Base-by-base conservation (phyloP, 2,888 invertebrate species). In the Amphimallon solstitiale region DNA sequence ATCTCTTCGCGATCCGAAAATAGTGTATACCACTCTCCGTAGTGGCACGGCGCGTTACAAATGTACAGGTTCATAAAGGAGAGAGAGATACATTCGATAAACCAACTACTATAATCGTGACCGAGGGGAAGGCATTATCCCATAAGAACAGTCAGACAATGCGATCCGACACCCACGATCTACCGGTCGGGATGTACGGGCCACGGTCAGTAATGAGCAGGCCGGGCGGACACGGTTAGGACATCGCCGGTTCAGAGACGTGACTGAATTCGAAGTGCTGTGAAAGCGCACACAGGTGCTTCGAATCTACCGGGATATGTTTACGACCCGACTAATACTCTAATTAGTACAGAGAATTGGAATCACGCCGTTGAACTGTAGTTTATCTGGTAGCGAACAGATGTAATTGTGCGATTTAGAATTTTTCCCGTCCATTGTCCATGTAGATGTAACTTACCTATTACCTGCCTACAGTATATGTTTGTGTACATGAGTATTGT, bases 51-150 rank as follows among this genome's bases (percentile, higher is more conserved):
- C 29, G 29, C 29, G 63, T 59, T 65, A 63, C 64, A 68, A 69
- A 68, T 67, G 67, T 62, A 62, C 70, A 72, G 67, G 70, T 72
- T 59, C 67, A 66, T 64, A 66, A 59, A 67, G n/a, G n/a, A n/a
- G n/a, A n/a, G n/a, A n/a, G 64, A 64, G 70, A 73, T 73, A 66
- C 65, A 66, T 48, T 65, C 69, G 73, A 72, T 72, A 72, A 72
- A 70, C n/a, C 69, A 66, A 63, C 56, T 65, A 67, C 59, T 68
- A 62, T 68, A 70, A 72, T 72, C 73, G 73, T 73, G 73, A 73
- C 73, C 70, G 61, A 49, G 64, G 65, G 68, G 67, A 70, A 69
- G 73, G 69, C 72, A 73, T 72, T 73, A 71, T 72, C 67, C n/a
- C 71, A 72, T 68, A 73, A 72, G 65, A 51, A 67, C 69, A 68